Conservation (phyloP, 2,888 invertebrate genomes). For the Melieria picta region DNA sequence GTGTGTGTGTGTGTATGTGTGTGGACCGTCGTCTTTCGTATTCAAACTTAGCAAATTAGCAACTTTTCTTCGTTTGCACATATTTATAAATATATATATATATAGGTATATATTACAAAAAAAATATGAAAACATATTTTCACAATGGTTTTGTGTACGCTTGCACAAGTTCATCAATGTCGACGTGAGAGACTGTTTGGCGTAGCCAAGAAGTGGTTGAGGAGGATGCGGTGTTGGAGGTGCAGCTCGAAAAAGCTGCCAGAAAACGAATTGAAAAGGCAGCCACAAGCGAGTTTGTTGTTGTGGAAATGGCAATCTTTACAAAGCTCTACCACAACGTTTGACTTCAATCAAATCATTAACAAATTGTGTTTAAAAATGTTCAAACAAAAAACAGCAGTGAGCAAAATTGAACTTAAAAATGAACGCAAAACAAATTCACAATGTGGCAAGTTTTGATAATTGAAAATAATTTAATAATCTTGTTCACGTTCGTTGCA, state of each 20-base stretch:
- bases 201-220: too few species aligned
- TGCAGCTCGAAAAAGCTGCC: too few species aligned
- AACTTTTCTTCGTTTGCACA: background rate
- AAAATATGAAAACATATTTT: constrained; percentile 18
- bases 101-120: constrained; percentile 28
- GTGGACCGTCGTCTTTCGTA: constrained; percentile 18
- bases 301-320: too few species aligned
- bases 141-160: constrained; percentile 7
- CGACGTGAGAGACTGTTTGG: too few species aligned
- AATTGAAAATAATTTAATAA: background rate
- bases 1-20: constrained; percentile 37
- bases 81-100: background rate
- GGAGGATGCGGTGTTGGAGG: too few species aligned
- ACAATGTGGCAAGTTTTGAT: constrained; percentile 20
- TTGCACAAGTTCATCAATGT: background rate
- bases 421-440: constrained; percentile 11
- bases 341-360: too few species aligned
- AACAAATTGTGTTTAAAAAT: too few species aligned
- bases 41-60: background rate
- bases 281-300: too few species aligned
- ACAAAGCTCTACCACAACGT: too few species aligned
- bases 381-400: too few species aligned
- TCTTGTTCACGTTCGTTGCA: background rate
- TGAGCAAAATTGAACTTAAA: too few species aligned
- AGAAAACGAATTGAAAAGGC: too few species aligned